Evolutionary conservation across 64 coral and sea anemone species (phyloP), one percentile per base, ranked within the genome.

Genomic region (Exaiptasia diaphana): DNA sequence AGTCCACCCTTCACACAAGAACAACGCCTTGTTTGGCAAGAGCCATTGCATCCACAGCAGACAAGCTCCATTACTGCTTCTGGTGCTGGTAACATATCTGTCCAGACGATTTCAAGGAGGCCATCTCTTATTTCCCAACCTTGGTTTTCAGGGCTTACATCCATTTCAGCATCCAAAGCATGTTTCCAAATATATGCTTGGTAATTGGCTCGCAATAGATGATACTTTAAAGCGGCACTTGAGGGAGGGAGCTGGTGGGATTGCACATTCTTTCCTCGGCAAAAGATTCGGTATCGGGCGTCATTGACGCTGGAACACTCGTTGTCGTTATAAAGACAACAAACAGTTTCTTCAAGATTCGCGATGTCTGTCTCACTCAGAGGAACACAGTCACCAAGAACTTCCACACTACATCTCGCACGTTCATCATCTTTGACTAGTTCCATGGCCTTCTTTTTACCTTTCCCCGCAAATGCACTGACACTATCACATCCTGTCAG

Each of bases 11-110:
- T 87, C 23, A 77, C 84, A 70, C 56, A 78, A 30, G 73, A 87
- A 41, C 73, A 86, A 12, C 59, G 59, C 50, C 45, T 76, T 10
- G 73, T 70, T 68, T 68, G 41, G 55, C 72, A 77, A 52, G 30
- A 45, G 59, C 73, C 73, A 22, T 67, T 26, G 38, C 84, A 87
- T 50, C 84, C 50, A 67, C 84, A 78, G 36, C 58, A 67, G 25
- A 78, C 58, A 53, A 80, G 22, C 38, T 79, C 62, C 75, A 88
- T 80, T 32, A 88, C 86, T 22, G 46, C 50, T 29, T 88, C 76
- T 35, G 50, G 76, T 40, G 76, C 75, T 59, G 76, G 86, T 36
- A 61, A 31, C 50, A 60, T 62, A 28, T 61, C 53, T 33, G 76
- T 79, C 76, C 86, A 73, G 13, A 68, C 72, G 50, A 68, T 54